Evolutionary conservation across 1,140 invertebrate species (phyloP).

Genomic region (Drosophila sp.): DNA sequence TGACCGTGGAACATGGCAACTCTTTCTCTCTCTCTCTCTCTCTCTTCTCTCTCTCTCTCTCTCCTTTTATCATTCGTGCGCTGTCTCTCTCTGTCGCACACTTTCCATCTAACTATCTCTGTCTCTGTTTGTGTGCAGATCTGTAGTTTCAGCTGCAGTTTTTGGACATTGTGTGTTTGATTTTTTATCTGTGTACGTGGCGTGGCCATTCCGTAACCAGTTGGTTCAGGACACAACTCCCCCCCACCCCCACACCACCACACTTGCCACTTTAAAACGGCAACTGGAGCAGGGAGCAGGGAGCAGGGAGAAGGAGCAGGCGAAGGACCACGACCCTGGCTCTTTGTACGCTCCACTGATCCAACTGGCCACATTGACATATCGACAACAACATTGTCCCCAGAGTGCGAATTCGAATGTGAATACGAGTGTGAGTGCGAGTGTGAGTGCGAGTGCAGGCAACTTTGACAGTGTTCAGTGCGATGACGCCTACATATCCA

Average conservation of each 20-base stretch:
- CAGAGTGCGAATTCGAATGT: constrained; percentile 49
- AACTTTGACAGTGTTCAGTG: constrained; percentile 34
- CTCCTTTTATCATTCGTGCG: background rate
- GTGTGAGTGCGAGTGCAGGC: constrained; percentile 34
- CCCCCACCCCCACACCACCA: too few species aligned
- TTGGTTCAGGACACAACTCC: background rate
- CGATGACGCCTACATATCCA: constrained; percentile 69
- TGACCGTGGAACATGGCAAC: background rate
- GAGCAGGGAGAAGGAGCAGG: background rate
- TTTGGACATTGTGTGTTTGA: constrained; percentile 66
- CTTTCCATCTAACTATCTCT: background rate
- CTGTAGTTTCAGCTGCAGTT: constrained; percentile 44
- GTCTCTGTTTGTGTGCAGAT: background rate
- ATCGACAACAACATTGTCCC: constrained; percentile 76
- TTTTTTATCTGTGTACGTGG: constrained; percentile 74
- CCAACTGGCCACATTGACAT: constrained; percentile 58
- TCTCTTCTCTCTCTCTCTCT: background rate
- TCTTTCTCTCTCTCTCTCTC: background rate
- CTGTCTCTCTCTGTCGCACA: background rate
- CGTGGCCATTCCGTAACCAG: constrained; percentile 63
- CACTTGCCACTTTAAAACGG: too few species aligned
- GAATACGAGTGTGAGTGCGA: constrained; percentile 42
- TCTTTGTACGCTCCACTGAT: constrained; percentile 32
- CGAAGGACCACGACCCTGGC: constrained; percentile 15
- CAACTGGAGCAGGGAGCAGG: background rate